Base-by-base conservation (phyloP, 2,113 vertebrate species). In the Corythaeola cristata region DNA sequence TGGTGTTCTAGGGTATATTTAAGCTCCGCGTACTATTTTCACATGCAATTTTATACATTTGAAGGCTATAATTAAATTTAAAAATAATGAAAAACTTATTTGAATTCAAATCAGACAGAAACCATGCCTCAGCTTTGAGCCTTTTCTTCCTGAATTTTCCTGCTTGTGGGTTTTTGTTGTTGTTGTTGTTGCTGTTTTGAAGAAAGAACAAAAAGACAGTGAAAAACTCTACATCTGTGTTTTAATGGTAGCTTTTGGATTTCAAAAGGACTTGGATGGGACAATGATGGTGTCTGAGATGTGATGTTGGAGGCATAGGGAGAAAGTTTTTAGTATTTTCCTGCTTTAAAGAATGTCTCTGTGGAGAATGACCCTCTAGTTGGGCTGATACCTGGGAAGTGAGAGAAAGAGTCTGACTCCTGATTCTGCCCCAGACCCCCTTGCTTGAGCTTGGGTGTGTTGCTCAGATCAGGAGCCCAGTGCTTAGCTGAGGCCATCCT, bases 91-190 rank as follows among this genome's bases (percentile, higher is more conserved):
- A 95, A 96, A 94, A 47, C 82, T 83, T 88, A 88, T 60, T 93
- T 95, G 27, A 96, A 90, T 94, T 96, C 64, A 90, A 96, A 96
- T 90, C 86, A 86, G 76, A 86, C 52, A 93, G 68, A 96, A 94
- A 90, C 23, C 39, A 89, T 89, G 50, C 44, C 3, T 28, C 90
- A 86, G 64, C 92, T 83, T 90, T 85, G 35, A 94, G 85, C 19
- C 5, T 86, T 91, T 95, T 90, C 82, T 90, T 95, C 60, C 33
- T 72, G 35, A 85, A 72, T 92, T 92, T 96, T 92, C 49, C 52
- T 41, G 2, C 9, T 84, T 84, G 59, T 88, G 82, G 8, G 35
- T 44, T 92, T 73, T 86, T 64, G 23, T 84, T 89, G 13, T 71
- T 50, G 23, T 39, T 91, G 17, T 35, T 83, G 27, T 9, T 72